Base-by-base conservation (phyloP, 1,140 invertebrate genomes). In the Bacillus rossius region DNA sequence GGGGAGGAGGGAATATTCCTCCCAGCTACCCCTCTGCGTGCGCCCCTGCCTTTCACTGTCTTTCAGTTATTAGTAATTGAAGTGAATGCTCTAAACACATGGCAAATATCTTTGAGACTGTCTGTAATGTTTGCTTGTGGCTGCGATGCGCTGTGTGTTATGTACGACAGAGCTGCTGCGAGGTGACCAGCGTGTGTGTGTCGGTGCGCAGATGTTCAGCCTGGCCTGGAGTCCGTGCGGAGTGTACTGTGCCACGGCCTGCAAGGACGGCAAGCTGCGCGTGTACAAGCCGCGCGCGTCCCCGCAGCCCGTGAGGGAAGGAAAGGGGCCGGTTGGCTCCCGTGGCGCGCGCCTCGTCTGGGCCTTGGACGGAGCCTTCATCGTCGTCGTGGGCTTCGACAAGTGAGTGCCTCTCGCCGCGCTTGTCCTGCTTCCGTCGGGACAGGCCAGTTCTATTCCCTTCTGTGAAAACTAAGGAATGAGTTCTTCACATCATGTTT, bases 211-310 rank as follows among this genome's bases (percentile, higher is more conserved):
- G 79, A 92, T 96, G 70, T 96, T 95, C 61, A 87, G 89, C 58
- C 79, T 93, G 48, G 87, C 89, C 7, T 98, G 94, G 94, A 95
- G 92, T 59, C 88, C 88, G 0, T 92, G 91, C 69, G 94, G 94
- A 1, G 82, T 82, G 8, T 86, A 82, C 67, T 80, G 93, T 41
- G 91, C 92, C 8, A 94, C 89, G 4, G 84, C 92, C 0, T 92
- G 91, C 73, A 94, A 93, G 72, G 94, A 96, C 76, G 86, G 87
- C n/a, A 84, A 87, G 65, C 77, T 97, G 8, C 79, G 93, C 63
- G 83, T 96, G 25, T 91, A 84, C 68, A 83, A 89, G 65, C 91
- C 92, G 3, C 80, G 92, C 48, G 66, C 62, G 34, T 79, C 78
- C 25, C 81, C 78, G 0, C 71, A 75, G 13, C 83, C 92, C 2